Evolutionary conservation across 2,888 invertebrate genomes (phyloP), one percentile per base, ranked within the genome.

Genomic region (Drosophila eohydei): DNA sequence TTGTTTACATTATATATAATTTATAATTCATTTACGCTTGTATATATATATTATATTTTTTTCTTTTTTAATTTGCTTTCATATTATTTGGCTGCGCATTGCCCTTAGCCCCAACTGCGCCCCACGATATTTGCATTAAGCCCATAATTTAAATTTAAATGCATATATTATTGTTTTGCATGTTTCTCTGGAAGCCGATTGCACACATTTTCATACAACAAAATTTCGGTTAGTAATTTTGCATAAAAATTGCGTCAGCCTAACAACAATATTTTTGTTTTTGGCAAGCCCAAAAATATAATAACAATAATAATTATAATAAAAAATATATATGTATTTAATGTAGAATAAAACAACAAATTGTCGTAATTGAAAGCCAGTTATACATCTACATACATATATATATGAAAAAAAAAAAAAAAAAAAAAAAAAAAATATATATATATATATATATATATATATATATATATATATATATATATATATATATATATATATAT

Each of bases 241-340:
- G 72, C 84, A 79, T 78, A 83, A 86, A 66, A 71, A 88, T 87
- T 87, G 86, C 86, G 88, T 87, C 86, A 87, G 86, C 86, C 83
- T 63, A 51, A 57, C 52, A 78, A 59, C 75, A 28, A 55, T 21
- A 34, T 50, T n/a, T 2, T 46, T 46, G 5, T n/a, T 48, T 30
- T 48, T 30, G 9, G 8, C 48, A 56, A 46, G 11, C 40, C n/a
- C 21, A 54, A 51, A 78, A 74, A 68, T 52, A 52, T 38, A 52
- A 52, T n/a, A 52, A 34, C 9, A 38, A 54, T 54, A 54, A 60
- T 38, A 48, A 56, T 56, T 28, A 60, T 48, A 44, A 61, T 50
- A 69, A 54, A 41, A 59, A 57, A 56, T 48, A 48, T 28, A 30
- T 16, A 16, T 48, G 30, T 30, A n/a, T 48, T 46, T 56, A 66